Percentiles rank a stretch among this genome's conserved stretches.
These are phyloP conservation scores for Lasioglossum calceatum DNA, from an alignment of 2,888 invertebrate species.

Conservation along the genomic window DNA sequence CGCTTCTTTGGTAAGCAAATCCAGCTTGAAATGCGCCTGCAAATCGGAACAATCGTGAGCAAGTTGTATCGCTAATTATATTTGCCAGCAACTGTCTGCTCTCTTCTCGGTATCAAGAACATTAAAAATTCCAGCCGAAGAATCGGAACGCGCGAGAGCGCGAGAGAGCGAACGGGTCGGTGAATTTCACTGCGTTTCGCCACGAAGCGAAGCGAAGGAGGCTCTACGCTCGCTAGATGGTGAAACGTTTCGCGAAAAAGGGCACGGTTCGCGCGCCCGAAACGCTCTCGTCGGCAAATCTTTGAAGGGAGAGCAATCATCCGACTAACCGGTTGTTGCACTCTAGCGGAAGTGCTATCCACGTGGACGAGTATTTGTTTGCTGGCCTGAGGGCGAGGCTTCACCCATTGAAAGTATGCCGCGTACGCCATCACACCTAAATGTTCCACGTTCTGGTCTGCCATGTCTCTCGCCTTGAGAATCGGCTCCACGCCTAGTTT, in stretches of 20 bases:
- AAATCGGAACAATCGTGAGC: neutral
- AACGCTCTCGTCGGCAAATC: neutral
- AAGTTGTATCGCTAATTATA: neutral
- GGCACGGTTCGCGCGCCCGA: neutral
- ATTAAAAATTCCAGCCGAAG: neutral
- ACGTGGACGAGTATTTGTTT: conserved; percentile 92
- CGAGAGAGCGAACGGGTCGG: neutral
- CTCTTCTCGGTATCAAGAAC: neutral
- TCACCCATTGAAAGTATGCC: conserved; percentile 95
- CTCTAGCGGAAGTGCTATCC: conserved; percentile 93
- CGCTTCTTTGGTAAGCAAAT: conserved; percentile 89
- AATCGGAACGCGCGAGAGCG: neutral
- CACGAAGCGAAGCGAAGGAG: neutral
- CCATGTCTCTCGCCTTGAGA: conserved; percentile 96
- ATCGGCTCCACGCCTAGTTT: conserved; percentile 94
- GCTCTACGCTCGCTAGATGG: neutral
- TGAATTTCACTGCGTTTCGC: neutral
- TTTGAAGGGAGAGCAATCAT: neutral
- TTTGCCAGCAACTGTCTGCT: neutral
- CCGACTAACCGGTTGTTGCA: conserved; percentile 92
- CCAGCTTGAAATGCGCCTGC: conserved; percentile 92
- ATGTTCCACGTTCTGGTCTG: conserved; percentile 97
- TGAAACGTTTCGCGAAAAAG: neutral
- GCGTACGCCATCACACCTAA: conserved; percentile 99
- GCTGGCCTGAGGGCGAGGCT: conserved; percentile 92